phyloP scores from a whole-genome alignment of 2,113 vertebrate species.

The Carollia perspicillata region DNA sequence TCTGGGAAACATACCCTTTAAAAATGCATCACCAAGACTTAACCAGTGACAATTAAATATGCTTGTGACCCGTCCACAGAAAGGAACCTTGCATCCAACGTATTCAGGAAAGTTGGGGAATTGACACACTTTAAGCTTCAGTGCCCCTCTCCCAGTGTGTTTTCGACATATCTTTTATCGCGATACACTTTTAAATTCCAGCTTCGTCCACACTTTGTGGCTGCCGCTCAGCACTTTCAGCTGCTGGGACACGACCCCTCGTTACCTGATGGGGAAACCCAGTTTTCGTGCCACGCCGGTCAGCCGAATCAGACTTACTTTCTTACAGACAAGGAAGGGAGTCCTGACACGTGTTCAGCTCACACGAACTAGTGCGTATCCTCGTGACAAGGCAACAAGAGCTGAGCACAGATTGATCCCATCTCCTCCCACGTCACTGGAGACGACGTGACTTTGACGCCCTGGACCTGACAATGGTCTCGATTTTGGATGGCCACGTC shows the following conservation, averaged over 20 bases:
- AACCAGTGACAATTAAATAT: not conserved
- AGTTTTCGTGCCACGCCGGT: not conserved
- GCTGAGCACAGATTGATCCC: not conserved
- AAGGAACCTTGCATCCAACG: not conserved
- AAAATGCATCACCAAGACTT: slow-evolving; percentile 2
- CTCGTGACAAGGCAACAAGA: not conserved
- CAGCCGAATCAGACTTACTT: not conserved
- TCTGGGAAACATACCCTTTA: not conserved
- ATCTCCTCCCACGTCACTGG: not conserved
- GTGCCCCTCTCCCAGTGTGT: not conserved
- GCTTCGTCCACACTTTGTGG: not conserved
- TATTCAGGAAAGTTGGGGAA: not conserved
- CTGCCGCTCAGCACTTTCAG: not conserved
- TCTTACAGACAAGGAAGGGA: not conserved
- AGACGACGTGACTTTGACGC: not conserved
- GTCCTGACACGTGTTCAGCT: not conserved
- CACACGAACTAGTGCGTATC: not conserved
- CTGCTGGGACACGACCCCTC: not conserved
- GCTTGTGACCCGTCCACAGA: not conserved
- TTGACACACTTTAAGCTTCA: not conserved
- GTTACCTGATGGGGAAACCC: not conserved
- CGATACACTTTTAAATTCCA: slow-evolving; percentile 2
- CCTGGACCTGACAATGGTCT: not conserved
- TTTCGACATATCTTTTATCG: not conserved
- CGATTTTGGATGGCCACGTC: not conserved